Conservation (phyloP, 2,888 invertebrate species). For the Nesidiocoris tenuis region DNA sequence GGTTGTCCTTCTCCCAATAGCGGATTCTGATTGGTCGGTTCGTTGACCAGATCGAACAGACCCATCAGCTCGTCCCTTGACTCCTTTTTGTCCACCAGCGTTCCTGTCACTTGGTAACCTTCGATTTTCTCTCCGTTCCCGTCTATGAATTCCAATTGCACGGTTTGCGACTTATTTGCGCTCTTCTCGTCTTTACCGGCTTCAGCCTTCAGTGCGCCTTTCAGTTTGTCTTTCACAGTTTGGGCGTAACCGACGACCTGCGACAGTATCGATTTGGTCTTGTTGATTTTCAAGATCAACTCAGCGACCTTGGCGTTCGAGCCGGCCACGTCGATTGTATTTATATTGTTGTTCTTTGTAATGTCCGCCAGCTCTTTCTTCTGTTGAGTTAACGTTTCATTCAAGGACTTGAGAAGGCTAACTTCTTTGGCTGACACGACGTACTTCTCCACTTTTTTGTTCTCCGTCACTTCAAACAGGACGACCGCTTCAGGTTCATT, state of each 20-base stretch:
- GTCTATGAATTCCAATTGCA: constrained; percentile 50
- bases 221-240: constrained; percentile 24
- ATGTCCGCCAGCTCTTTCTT: constrained; percentile 46
- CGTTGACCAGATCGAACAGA: constrained; percentile 49
- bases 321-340: constrained; percentile 46
- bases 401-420: constrained; percentile 50
- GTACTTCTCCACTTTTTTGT: constrained; percentile 50
- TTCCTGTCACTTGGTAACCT: constrained; percentile 49
- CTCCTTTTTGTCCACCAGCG: constrained; percentile 47
- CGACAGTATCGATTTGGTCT: constrained; percentile 47
- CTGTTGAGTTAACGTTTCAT: constrained; percentile 48
- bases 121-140: constrained; percentile 50
- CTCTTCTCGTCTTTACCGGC: neutral
- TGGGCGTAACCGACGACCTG: constrained; percentile 41
- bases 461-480: constrained; percentile 50
- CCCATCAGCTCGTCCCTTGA: constrained; percentile 48
- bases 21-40: constrained; percentile 36
- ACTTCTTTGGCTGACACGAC: constrained; percentile 52
- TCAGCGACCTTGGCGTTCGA: constrained; percentile 49
- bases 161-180: constrained; percentile 43
- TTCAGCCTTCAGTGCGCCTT: constrained; percentile 3
- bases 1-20: constrained; percentile 36
- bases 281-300: constrained; percentile 48
- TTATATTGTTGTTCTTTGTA: constrained; percentile 43
- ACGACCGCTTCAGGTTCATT: constrained; percentile 52